phyloP scores from a whole-genome alignment of 2,888 invertebrate genomes.

The Helicoverpa assulta region DNA sequence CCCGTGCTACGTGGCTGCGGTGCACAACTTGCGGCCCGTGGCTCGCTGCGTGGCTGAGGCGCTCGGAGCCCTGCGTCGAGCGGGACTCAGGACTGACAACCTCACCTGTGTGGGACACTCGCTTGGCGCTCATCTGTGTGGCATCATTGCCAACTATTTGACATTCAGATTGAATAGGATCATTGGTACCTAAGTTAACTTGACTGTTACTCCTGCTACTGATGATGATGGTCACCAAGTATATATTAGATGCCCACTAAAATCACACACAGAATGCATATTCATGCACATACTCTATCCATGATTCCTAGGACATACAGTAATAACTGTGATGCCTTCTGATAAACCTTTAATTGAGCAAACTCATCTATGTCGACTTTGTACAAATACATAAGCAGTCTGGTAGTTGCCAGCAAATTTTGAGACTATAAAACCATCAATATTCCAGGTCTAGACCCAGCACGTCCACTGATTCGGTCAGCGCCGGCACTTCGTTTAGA shows the following conservation, averaged over 20 bases:
- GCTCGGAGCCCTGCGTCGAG: conserved; percentile 91
- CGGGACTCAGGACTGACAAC: conserved; percentile 91
- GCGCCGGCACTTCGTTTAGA: conserved; percentile 91
- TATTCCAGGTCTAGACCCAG: conserved; percentile 92
- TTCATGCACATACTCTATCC: no score
- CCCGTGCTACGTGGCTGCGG: conserved; percentile 94
- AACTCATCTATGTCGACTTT: no score
- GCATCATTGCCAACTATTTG: conserved; percentile 93
- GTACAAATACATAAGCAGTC: no score
- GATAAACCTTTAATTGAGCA: no score
- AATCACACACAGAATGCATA: no score
- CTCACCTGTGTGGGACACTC: conserved; percentile 95
- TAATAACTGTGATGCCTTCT: no score
- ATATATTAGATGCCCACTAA: no score
- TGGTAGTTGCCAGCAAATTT: no score
- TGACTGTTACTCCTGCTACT: neutral
- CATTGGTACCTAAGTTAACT: conserved; percentile 89
- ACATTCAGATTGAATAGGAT: conserved; percentile 93
- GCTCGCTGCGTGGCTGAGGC: conserved; percentile 93
- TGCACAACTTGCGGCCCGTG: conserved; percentile 93
- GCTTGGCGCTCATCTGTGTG: conserved; percentile 94
- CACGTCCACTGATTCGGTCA: conserved; percentile 92
- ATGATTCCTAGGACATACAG: no score
- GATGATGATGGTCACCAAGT: no score
- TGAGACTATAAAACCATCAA: no score